phyloP scores from a whole-genome alignment of 2,113 vertebrate genomes.

The Sturnira hondurensis region DNA sequence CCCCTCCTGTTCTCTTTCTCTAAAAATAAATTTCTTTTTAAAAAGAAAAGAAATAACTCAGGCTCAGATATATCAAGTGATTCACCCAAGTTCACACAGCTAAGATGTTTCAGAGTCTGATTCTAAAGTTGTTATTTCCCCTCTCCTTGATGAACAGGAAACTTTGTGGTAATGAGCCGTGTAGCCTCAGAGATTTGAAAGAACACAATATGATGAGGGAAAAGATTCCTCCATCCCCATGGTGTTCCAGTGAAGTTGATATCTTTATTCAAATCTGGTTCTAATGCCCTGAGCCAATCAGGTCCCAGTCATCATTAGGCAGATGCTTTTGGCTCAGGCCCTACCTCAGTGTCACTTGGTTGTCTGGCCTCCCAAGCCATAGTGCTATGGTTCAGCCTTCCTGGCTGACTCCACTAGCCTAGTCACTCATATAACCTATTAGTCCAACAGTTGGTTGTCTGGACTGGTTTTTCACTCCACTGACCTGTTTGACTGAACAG shows the following conservation, averaged over 20 bases:
- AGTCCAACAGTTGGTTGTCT: background rate
- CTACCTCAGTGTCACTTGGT: background rate
- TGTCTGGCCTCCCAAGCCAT: background rate
- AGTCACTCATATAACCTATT: background rate
- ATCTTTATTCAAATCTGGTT: background rate
- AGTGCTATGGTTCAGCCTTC: background rate
- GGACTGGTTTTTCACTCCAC: background rate
- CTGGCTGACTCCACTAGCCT: background rate
- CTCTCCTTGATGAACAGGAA: background rate
- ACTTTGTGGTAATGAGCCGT: background rate
- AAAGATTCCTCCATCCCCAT: background rate
- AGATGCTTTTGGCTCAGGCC: background rate
- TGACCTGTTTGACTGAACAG: background rate
- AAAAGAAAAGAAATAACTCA: background rate
- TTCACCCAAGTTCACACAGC: background rate
- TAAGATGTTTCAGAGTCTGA: background rate
- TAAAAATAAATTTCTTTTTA: too few relatives aligned
- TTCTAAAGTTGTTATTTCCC: background rate
- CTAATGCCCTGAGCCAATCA: background rate
- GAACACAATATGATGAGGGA: background rate
- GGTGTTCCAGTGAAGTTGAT: background rate
- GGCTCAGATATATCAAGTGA: background rate
- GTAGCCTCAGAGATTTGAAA: background rate
- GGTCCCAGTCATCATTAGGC: background rate
- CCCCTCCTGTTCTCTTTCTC: too few relatives aligned